Base-by-base conservation (phyloP, 2,113 vertebrate species). In the Glareola pratincola region DNA sequence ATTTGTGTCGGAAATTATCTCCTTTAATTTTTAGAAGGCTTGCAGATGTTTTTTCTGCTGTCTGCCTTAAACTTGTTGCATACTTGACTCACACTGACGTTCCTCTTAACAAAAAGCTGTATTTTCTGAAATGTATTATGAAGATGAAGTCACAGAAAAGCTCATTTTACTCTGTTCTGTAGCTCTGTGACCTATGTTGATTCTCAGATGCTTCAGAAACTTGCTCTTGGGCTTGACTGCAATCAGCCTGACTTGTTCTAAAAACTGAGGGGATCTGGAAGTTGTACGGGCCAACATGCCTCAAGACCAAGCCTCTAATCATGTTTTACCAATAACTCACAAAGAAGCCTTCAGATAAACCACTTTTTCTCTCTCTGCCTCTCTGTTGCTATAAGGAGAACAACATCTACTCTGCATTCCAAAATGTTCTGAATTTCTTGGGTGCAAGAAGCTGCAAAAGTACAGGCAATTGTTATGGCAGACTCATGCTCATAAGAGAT, bases 11-110 rank as follows among this genome's bases (percentile, higher is more conserved):
- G 54, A 92, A 93, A 88, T 53, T 0, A 93, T 94, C 66, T 83
- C 62, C 92, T 90, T 91, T 68, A n/a, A 78, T 73, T 91, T 72
- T 76, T 39, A 72, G 80, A 87, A 78, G 62, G 37, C 51, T 94
- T 72, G 69, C 1, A 50, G 51, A 34, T 82, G 50, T 8, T 73
- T 81, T 72, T 62, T 12, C 56, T 92, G 56, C 50, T 63, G 51
- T 56, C 60, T 92, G 84, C 77, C 56, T 62, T 77, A 85, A 94
- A 68, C 71, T 90, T 43, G 14, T 85, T 71, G 27, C 62, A 21
- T 29, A 87, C 92, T 77, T 91, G 87, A 93, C 87, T 91, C 93
- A 79, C 8, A 4, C 27, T 75, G 87, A 75, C 0, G 0, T 76
- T 91, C 69, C 45, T 53, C 66, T 72, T 51, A 73, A 87, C 62